Percentiles rank a stretch among this genome's conserved stretches.
phyloP scores from a whole-genome alignment of 2,113 vertebrate species.

The Atlantisia rogersi region DNA sequence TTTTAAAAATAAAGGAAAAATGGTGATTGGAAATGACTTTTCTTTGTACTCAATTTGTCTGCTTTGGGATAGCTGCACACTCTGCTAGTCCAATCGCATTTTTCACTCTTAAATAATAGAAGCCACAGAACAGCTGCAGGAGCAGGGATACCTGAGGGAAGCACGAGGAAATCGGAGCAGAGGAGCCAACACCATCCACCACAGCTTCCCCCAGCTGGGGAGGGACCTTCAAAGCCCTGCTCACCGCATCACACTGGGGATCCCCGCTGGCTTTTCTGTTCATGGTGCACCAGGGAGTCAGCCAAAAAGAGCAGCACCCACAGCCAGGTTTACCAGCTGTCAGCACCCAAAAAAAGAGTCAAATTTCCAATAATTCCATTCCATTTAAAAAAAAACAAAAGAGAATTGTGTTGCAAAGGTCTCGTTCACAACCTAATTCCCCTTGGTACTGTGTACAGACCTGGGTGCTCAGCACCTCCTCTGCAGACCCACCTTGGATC shows the following conservation, averaged over 20 bases:
- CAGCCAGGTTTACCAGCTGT: background rate
- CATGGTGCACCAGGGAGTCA: background rate
- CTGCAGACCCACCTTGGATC: background rate
- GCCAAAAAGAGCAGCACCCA: no score
- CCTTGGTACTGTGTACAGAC: accelerated
- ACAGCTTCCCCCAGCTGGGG: background rate
- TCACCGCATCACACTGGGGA: background rate
- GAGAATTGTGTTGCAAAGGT: background rate
- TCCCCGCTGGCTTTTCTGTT: background rate
- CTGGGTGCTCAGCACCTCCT: background rate
- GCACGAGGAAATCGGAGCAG: accelerated
- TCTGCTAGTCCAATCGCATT: background rate
- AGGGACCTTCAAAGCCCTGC: background rate
- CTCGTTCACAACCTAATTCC: background rate
- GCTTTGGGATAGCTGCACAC: background rate
- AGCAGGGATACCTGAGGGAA: background rate
- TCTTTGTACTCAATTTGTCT: background rate
- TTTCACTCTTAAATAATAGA: background rate
- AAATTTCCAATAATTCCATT: background rate
- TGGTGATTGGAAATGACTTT: background rate
- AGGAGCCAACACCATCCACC: background rate
- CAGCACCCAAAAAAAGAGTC: background rate
- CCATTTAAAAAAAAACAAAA: background rate
- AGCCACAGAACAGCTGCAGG: background rate
- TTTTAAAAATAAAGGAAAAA: background rate